Conservation (phyloP, 2,888 invertebrate species). For the Torymus auratus region DNA sequence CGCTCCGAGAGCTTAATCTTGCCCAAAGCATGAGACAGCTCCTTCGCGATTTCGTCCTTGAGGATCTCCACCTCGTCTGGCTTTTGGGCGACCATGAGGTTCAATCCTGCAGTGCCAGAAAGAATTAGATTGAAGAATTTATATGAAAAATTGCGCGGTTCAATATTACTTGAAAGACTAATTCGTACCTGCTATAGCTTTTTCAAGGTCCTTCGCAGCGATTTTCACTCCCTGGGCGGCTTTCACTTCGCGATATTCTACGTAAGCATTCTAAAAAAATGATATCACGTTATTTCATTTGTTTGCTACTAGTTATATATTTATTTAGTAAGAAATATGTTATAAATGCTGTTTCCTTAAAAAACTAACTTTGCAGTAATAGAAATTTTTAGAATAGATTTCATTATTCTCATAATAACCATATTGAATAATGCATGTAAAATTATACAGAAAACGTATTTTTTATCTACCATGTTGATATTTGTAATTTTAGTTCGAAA, state of each 20-base stretch:
- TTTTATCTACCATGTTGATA: too few relatives aligned
- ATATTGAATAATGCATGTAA: neutral
- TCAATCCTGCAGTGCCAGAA: conserved; percentile 81
- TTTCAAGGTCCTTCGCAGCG: conserved; percentile 98
- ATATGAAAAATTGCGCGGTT: neutral
- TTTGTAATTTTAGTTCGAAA: too few relatives aligned
- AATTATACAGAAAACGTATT: too few relatives aligned
- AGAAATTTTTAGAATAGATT: conserved; percentile 54
- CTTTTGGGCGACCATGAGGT: conserved; percentile 92
- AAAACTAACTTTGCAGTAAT: too few relatives aligned
- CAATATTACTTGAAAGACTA: neutral
- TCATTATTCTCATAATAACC: neutral
- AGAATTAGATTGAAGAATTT: neutral
- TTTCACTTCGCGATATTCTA: conserved; percentile 94
- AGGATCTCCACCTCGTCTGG: conserved; percentile 94
- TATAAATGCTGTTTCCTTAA: too few relatives aligned
- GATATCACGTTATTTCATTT: too few relatives aligned
- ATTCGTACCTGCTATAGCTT: conserved; percentile 88
- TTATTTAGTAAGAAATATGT: too few relatives aligned
- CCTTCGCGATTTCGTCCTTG: conserved; percentile 91
- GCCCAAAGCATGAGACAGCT: conserved; percentile 92
- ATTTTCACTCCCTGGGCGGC: conserved; percentile 99
- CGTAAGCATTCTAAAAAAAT: conserved; percentile 87
- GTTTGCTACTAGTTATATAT: too few relatives aligned
- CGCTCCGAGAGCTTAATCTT: conserved; percentile 93